These are phyloP conservation scores for Notothenia rossii DNA, from an alignment of 2,113 vertebrate species.

Conservation along the genomic window DNA sequence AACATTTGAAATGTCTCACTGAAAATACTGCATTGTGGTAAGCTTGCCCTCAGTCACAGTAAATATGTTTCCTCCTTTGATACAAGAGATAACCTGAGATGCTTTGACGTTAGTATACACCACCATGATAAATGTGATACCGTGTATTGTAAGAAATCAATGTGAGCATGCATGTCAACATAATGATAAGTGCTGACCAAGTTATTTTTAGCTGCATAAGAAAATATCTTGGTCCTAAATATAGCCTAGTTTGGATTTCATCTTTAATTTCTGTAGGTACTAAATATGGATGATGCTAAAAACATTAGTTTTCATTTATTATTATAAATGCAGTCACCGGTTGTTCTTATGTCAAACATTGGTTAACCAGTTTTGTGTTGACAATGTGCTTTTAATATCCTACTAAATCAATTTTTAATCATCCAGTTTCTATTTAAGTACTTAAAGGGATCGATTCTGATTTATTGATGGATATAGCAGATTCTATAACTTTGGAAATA, in stretches of 20 bases:
- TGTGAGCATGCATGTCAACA: not conserved
- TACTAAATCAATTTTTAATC: not conserved
- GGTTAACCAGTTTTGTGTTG: not conserved
- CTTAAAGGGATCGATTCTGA: not conserved
- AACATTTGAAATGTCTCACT: not conserved
- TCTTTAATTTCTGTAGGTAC: constrained; percentile 33
- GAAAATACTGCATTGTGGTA: not conserved
- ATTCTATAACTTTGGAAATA: not conserved
- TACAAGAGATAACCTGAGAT: not conserved
- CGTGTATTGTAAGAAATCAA: not conserved
- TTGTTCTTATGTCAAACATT: not conserved
- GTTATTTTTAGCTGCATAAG: constrained; percentile 47
- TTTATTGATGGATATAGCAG: not conserved
- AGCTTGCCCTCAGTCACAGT: not conserved
- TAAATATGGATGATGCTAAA: not conserved
- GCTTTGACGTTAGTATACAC: not conserved
- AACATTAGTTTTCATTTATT: constrained; percentile 3
- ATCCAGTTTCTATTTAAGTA: constrained; percentile 1
- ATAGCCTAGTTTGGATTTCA: constrained; percentile 27
- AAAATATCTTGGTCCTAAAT: constrained; percentile 42
- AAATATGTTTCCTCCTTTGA: not conserved
- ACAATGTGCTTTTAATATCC: not conserved
- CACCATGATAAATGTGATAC: not conserved
- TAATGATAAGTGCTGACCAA: not conserved
- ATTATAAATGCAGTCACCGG: not conserved